Evolutionary conservation across 2,797 vertebrate genomes (phyloP).

Genomic region (Tenualosa thibaudeaui): DNA sequence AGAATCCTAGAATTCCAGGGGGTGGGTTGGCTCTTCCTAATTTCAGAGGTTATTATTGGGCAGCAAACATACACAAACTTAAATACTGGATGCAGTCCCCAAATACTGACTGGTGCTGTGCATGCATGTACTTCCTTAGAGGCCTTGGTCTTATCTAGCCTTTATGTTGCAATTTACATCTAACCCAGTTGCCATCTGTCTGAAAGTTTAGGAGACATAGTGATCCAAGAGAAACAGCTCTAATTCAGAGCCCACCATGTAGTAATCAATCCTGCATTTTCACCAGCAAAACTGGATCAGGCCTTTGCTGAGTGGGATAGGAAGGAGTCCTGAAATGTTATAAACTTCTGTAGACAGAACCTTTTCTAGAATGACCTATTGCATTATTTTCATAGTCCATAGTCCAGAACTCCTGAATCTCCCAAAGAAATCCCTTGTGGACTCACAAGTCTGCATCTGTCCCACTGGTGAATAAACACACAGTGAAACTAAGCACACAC

Average conservation of each 20-base stretch:
- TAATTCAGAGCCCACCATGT: background rate
- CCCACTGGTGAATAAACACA: too few relatives aligned
- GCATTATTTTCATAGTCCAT: too few relatives aligned
- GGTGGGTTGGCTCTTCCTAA: background rate
- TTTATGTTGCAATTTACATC: background rate
- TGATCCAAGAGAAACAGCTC: background rate
- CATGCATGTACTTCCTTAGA: background rate
- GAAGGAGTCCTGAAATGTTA: too few relatives aligned
- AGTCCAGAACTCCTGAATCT: too few relatives aligned
- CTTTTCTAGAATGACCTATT: background rate
- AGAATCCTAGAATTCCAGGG: background rate
- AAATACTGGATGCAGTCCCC: background rate
- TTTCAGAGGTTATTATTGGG: background rate
- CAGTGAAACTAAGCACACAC: too few relatives aligned
- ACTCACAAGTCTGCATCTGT: too few relatives aligned
- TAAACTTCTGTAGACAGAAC: too few relatives aligned
- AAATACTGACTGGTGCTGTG: background rate
- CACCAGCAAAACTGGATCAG: background rate
- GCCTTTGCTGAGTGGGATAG: too few relatives aligned
- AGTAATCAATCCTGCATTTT: background rate
- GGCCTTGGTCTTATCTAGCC: background rate
- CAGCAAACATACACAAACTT: slow-evolving; percentile 50
- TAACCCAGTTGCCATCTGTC: background rate
- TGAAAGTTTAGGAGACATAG: background rate
- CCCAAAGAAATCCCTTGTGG: too few relatives aligned